A percentile compares a stretch with the other conserved stretches of the same genome.
Evolutionary conservation across 2,113 vertebrate species (phyloP).

Genomic region (Pagrus major): DNA sequence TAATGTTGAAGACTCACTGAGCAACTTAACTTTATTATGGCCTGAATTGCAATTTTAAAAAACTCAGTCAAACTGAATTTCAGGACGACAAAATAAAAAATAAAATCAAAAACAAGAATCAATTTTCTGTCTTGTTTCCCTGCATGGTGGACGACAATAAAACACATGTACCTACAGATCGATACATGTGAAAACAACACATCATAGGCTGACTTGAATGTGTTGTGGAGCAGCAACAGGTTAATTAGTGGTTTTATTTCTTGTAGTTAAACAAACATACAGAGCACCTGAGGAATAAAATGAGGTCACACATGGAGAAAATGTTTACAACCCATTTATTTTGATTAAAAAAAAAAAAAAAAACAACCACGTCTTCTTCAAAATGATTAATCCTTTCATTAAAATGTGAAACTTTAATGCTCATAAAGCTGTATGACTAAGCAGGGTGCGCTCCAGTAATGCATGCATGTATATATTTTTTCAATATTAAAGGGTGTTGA

Average conservation of each 20-base stretch:
- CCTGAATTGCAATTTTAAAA: neutral
- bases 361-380: too few relatives aligned
- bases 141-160: neutral
- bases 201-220: conserved; percentile 1
- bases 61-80: neutral
- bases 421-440: conserved; percentile 2
- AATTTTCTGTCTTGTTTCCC: neutral
- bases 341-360: neutral
- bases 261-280: neutral
- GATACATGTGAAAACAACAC: neutral
- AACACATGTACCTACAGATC: neutral
- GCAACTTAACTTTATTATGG: too few relatives aligned
- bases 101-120: too few relatives aligned
- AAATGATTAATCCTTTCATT: neutral
- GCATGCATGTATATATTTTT: neutral
- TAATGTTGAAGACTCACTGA: too few relatives aligned
- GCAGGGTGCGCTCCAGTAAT: conserved; percentile 2
- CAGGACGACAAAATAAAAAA: neutral
- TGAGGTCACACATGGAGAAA: neutral
- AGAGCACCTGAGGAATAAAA: neutral
- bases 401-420: conserved; percentile 9
- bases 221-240: conserved; percentile 64
- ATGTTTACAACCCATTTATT: neutral
- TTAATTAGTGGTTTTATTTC: conserved; percentile 42
- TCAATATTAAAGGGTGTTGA: conserved; percentile 9